Base-by-base conservation (phyloP, 2,113 vertebrate genomes). In the Macrotus californicus region DNA sequence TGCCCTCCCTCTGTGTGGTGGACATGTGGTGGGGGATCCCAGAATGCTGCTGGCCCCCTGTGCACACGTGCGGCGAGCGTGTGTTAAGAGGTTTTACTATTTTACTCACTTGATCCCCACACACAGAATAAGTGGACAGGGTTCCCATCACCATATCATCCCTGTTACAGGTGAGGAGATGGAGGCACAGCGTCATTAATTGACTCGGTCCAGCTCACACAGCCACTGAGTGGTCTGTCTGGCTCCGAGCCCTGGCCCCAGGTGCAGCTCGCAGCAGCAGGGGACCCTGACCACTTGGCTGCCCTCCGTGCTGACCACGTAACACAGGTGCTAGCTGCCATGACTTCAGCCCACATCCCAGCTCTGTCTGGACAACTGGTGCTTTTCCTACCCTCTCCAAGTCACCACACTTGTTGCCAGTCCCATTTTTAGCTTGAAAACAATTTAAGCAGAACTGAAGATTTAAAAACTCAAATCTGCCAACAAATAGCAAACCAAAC, bases 241-340 rank as follows among this genome's bases (percentile, higher is more conserved):
- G 59, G 41, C 26, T 31, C 59, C 7, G 13, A 31, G 61, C 11
- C 18, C 18, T 13, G 13, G 43, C 16, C 22, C 11, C 6, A 8
- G 31, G 31, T 3, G 4, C n/a, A 41, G 43, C 46, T 21, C 2
- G 0, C 10, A 19, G 69, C 21, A 9, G 48, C 24, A 22, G 43
- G n/a, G 11, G 3, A 5, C 0, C 69, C 31, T 8, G 22, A 1
- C 8, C 1, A 0, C 21, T 10, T 4, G 16, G 19, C 36, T 31
- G 24, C 24, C 26, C 36, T 79, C 79, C 12, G 0, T 14, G 6
- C 11, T 59, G 69, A 50, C 56, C 41, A 3, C 7, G 3, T 0
- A 18, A 36, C 14, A 11, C 5, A 26, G 34, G 6, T 0, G 14
- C 39, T 9, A 13, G 11, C 12, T 83, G 12, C 34, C 8, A 2